Conservation (phyloP, 2,113 vertebrate genomes). For the Mungos mungo region DNA sequence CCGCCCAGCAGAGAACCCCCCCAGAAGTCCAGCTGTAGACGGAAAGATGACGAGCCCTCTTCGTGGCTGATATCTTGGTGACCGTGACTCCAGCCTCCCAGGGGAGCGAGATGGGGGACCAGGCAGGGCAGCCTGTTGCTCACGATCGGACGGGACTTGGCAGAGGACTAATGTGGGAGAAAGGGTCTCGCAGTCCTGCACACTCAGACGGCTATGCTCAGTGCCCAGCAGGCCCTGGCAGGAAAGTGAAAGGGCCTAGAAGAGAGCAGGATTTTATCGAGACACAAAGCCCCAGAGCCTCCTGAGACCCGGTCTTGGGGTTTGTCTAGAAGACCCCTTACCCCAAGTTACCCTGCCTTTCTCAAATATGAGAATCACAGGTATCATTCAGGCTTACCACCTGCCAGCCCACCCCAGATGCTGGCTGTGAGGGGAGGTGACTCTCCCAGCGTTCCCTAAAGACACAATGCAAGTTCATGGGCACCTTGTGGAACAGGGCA, state of each 20-base stretch:
- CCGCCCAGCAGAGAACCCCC: background rate
- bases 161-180: background rate
- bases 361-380: background rate
- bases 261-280: background rate
- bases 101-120: background rate
- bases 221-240: background rate
- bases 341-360: background rate
- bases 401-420: background rate
- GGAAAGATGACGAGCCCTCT: background rate
- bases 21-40: background rate
- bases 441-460: background rate
- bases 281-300: background rate
- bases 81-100: background rate
- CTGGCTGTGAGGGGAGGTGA: background rate
- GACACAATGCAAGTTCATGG: background rate
- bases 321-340: background rate
- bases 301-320: background rate
- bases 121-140: background rate
- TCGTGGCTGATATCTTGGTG: background rate
- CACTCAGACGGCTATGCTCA: background rate
- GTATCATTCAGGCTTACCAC: background rate
- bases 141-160: background rate
- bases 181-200: background rate
- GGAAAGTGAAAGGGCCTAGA: background rate
- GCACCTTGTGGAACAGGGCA: background rate